phyloP scores from a whole-genome alignment of 2,888 invertebrate species.

The Dioctria linearis region DNA sequence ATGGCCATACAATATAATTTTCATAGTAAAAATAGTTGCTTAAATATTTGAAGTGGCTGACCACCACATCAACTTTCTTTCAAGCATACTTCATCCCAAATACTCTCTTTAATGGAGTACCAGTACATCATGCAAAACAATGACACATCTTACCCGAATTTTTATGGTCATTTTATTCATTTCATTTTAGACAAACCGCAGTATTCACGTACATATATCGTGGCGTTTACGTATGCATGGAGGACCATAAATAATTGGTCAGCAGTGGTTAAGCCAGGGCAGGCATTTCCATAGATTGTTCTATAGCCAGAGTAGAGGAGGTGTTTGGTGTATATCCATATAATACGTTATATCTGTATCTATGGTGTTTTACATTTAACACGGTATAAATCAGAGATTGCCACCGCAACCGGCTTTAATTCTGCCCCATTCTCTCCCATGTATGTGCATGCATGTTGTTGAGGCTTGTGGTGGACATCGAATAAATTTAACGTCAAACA shows the following conservation, averaged over 20 bases:
- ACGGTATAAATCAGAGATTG: slow-evolving; percentile 64
- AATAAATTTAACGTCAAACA: slow-evolving; percentile 40
- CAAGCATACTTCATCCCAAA: no score
- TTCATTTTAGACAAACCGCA: slow-evolving; percentile 35
- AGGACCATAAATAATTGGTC: slow-evolving; percentile 43
- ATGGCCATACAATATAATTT: no score
- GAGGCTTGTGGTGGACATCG: slow-evolving; percentile 44
- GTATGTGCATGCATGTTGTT: slow-evolving; percentile 28
- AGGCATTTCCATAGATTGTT: not conserved
- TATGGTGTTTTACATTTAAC: slow-evolving; percentile 64
- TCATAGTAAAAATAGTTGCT: no score
- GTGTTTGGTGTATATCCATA: not conserved
- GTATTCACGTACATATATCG: slow-evolving; percentile 4
- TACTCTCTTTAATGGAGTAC: no score
- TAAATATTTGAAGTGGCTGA: no score
- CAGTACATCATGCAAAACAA: slow-evolving; percentile 8
- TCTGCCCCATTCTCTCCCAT: slow-evolving; percentile 11
- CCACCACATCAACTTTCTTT: no score
- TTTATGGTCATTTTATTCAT: slow-evolving; percentile 51
- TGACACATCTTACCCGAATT: slow-evolving; percentile 37
- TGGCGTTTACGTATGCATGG: slow-evolving; percentile 47
- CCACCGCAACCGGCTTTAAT: slow-evolving; percentile 60
- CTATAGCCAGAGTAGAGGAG: not conserved
- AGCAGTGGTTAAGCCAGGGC: slow-evolving; percentile 31
- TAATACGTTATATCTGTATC: not conserved